Percentiles rank a stretch among this genome's conserved stretches.
These are phyloP conservation scores for Amphiura filiformis DNA, from an alignment of 35 echinoderm and acorn worm genomes.

Conservation along the genomic window DNA sequence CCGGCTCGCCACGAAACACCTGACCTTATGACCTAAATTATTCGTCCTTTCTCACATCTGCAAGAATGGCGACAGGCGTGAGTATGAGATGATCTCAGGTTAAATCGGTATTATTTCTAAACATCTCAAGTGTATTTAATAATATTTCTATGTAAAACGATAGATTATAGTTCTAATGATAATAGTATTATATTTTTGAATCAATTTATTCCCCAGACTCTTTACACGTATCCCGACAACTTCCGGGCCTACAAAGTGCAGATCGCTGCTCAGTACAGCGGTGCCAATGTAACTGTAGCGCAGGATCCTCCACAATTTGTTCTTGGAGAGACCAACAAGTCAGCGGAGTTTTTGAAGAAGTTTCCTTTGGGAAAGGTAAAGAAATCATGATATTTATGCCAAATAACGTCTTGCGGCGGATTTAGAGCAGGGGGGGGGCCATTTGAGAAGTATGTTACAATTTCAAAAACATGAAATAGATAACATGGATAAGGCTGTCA, in stretches of 20 bases:
- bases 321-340: constrained; percentile 94
- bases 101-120: constrained; percentile 22
- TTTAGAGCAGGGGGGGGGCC: too few relatives aligned
- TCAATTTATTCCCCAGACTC: constrained; percentile 47
- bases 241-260: constrained; percentile 91
- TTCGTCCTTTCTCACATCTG: constrained; percentile 14
- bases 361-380: constrained; percentile 98
- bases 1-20: constrained; percentile 4
- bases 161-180: not conserved
- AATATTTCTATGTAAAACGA: not conserved
- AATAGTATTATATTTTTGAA: not conserved
- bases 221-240: constrained; percentile 98
- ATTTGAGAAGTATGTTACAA: too few relatives aligned
- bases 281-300: constrained; percentile 78
- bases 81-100: constrained; percentile 38
- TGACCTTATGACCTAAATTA: not conserved
- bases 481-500: too few relatives aligned
- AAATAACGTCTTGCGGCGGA: too few relatives aligned
- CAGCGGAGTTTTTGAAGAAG: constrained; percentile 80
- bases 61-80: constrained; percentile 81
- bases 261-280: constrained; percentile 94
- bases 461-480: too few relatives aligned
- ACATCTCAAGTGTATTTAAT: constrained; percentile 26
- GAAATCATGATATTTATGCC: not conserved
- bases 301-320: constrained; percentile 94